Evolutionary conservation across 2,888 invertebrate species (phyloP).

Genomic region (Amphipyra berbera): DNA sequence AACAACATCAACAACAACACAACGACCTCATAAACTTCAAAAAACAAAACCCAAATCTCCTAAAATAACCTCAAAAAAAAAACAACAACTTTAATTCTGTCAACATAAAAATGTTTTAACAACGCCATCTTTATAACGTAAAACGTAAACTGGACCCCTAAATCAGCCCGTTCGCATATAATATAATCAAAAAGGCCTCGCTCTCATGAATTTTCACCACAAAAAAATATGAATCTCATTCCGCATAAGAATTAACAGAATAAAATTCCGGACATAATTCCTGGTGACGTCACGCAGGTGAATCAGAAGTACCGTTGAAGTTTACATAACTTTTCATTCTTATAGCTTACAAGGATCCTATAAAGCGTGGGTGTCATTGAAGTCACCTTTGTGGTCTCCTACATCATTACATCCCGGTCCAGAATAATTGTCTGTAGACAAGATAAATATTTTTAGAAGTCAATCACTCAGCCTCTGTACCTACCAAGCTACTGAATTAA

Average conservation of each 20-base stretch:
- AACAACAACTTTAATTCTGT: slow-evolving; percentile 44
- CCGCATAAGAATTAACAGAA: slow-evolving; percentile 64
- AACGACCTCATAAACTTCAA: slow-evolving; percentile 30
- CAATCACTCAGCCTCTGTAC: too few relatives aligned
- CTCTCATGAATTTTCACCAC: slow-evolving; percentile 53
- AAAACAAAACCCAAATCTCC: slow-evolving; percentile 20
- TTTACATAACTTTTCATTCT: not conserved
- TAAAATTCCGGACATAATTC: slow-evolving; percentile 61
- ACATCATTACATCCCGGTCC: too few relatives aligned
- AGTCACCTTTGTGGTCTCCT: too few relatives aligned
- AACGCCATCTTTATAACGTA: slow-evolving; percentile 46
- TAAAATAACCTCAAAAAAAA: slow-evolving; percentile 33
- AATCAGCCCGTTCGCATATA: slow-evolving; percentile 57
- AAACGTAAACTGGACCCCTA: slow-evolving; percentile 42
- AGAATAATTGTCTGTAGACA: too few relatives aligned
- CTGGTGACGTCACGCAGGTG: slow-evolving; percentile 18
- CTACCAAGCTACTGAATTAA: too few relatives aligned
- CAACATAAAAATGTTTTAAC: slow-evolving; percentile 25
- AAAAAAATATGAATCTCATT: slow-evolving; percentile 64
- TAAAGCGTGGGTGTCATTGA: too few relatives aligned
- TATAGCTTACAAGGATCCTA: too few relatives aligned
- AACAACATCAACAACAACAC: slow-evolving; percentile 29
- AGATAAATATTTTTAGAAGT: too few relatives aligned
- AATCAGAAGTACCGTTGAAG: slow-evolving; percentile 18
- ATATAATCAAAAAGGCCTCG: slow-evolving; percentile 55